A percentile compares a stretch with the other conserved stretches of the same genome.
Evolutionary conservation across 2,888 invertebrate species (phyloP).

Genomic region (Monoplex corrugatus): DNA sequence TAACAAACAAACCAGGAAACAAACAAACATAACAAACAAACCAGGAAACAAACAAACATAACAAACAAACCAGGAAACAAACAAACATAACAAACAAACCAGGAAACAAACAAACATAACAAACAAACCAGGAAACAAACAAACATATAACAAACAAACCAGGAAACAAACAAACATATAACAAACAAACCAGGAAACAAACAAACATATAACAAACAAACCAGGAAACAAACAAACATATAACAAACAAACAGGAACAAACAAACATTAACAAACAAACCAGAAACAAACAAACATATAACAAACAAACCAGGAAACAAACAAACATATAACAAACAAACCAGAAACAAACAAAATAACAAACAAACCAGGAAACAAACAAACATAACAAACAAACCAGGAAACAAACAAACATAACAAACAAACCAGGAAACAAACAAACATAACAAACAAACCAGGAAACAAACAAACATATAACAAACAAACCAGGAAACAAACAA

Average conservation of each 20-base stretch:
- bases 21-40: background rate
- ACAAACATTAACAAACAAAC: background rate
- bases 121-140: too few species aligned
- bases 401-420: background rate
- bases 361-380: too few species aligned
- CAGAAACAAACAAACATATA: background rate
- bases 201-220: conserved; percentile 1
- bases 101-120: too few species aligned
- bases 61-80: too few species aligned
- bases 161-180: background rate
- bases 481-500: background rate
- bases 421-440: background rate
- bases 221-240: too few species aligned
- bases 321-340: too few species aligned
- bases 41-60: background rate
- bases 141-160: too few species aligned
- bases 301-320: background rate
- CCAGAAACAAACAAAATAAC: too few species aligned
- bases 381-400: background rate
- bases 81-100: too few species aligned
- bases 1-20: background rate
- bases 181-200: background rate
- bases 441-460: background rate
- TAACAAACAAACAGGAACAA: too few species aligned
- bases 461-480: too few species aligned